phyloP scores from a whole-genome alignment of 2,888 invertebrate species.

The Seira musarum region DNA sequence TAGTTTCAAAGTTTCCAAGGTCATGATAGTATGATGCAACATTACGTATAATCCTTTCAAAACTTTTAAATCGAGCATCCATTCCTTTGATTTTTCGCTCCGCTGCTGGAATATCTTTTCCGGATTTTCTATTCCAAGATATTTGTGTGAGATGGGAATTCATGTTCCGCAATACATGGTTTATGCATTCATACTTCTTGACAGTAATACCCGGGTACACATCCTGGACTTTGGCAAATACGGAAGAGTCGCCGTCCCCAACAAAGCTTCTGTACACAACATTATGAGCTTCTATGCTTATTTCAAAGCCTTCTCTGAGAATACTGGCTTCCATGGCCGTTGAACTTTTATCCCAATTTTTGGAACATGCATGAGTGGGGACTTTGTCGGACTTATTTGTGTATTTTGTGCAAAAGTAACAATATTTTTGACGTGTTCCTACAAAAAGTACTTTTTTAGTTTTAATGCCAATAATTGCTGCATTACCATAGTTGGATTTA shows the following conservation, averaged over 20 bases:
- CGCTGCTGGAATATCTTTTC: not conserved
- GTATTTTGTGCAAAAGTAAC: slow-evolving; percentile 8
- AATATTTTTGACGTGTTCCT: slow-evolving; percentile 56
- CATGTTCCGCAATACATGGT: slow-evolving; percentile 47
- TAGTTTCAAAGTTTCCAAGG: not conserved
- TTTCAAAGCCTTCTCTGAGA: slow-evolving; percentile 55
- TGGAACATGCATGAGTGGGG: slow-evolving; percentile 46
- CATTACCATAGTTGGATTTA: slow-evolving; percentile 11
- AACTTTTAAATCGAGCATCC: slow-evolving; percentile 1
- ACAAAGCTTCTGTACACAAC: slow-evolving; percentile 50
- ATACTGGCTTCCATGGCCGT: slow-evolving; percentile 60
- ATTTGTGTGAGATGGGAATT: slow-evolving; percentile 34
- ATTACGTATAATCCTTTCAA: not conserved
- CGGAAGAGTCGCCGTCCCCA: slow-evolving; percentile 62
- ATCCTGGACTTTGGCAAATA: slow-evolving; percentile 50
- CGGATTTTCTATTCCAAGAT: not conserved
- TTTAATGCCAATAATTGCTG: slow-evolving; percentile 46
- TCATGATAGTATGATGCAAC: not conserved
- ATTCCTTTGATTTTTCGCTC: not conserved
- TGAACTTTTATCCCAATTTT: slow-evolving; percentile 54
- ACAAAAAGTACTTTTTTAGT: slow-evolving; percentile 54
- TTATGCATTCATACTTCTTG: slow-evolving; percentile 61
- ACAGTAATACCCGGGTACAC: slow-evolving; percentile 33
- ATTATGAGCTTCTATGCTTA: slow-evolving; percentile 53
- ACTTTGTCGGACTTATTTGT: not conserved